Base-by-base conservation (phyloP, 2,797 vertebrate genomes). In the Tarsius wallacei region DNA sequence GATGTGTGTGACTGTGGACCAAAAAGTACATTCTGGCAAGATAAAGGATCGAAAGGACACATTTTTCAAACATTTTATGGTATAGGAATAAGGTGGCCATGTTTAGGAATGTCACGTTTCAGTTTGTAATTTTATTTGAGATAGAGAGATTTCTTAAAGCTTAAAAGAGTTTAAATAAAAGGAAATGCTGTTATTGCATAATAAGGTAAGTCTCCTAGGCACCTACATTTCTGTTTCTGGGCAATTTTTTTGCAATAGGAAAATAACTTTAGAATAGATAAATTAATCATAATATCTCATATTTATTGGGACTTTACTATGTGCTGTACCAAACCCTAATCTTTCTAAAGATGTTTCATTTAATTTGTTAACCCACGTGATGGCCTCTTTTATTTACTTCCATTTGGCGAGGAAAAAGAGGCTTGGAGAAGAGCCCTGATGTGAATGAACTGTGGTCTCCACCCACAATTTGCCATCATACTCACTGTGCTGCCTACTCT, bases 141-240 rank as follows among this genome's bases (percentile, higher is more conserved):
- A 17, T 57, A 47, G 28, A 78, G 14, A 26, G 77, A 71, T 26
- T 88, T 85, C 68, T 74, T 93, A 78, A 26, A 80, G 16, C 71
- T 88, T 93, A 17, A 77, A 86, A 86, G 85, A 93, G 7, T 70
- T 71, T 19, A 87, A n/a, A 42, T 77, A 36, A 87, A 90, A 94
- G 57, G 5, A 95, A 59, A 36, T 89, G 42, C 51, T 21, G 12
- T 80, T 26, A 42, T 42, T 47, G 19, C 7, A 66, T 88, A 80
- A 57, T n/a, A 74, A 87, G 84, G 12, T 73, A 42, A 88, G 31
- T 73, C 24, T 68, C 21, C 6, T 53, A 68, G 53, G 70, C n/a
- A 73, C 28, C 80, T 92, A 10, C 9, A 78, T 80, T 93, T 93
- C 22, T 83, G 13, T 78, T 94, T 57, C 82, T 94, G 74, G 10